Conservation (phyloP, 92 coral and sea anemone species). For the Umimayanthus kanabou region DNA sequence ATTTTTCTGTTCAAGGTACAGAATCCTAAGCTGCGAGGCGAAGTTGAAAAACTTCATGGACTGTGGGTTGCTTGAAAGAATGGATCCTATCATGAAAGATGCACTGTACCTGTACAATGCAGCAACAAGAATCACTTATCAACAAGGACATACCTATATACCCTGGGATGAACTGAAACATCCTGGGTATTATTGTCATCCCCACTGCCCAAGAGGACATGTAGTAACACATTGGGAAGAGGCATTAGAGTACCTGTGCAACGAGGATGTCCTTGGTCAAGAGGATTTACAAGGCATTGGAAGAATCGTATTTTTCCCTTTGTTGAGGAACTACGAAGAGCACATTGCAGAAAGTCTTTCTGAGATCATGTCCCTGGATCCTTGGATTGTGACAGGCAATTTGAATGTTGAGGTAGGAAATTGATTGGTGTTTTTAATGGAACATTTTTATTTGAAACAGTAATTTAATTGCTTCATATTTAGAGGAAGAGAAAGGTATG, state of each 20-base stretch:
- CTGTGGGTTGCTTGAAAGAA: slow-evolving; percentile 39
- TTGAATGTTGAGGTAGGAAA: slow-evolving; percentile 43
- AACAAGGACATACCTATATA: slow-evolving; percentile 61
- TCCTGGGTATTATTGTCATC: slow-evolving; percentile 6
- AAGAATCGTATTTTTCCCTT: slow-evolving; percentile 45
- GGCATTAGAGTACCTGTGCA: slow-evolving; percentile 42
- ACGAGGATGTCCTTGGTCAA: slow-evolving; percentile 31
- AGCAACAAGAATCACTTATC: slow-evolving; percentile 29
- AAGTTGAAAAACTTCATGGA: slow-evolving; percentile 48
- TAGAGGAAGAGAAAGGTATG: too few relatives aligned
- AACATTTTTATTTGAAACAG: neutral
- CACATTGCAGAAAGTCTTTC: slow-evolving; percentile 54
- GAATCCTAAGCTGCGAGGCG: slow-evolving; percentile 54
- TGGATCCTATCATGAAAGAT: slow-evolving; percentile 46
- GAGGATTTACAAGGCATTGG: slow-evolving; percentile 31
- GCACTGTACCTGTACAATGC: slow-evolving; percentile 69
- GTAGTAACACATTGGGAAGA: slow-evolving; percentile 37
- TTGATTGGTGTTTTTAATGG: too few relatives aligned
- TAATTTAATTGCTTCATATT: neutral
- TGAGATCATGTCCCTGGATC: slow-evolving; percentile 33
- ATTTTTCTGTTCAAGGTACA: slow-evolving; percentile 3
- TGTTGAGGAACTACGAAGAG: slow-evolving; percentile 49
- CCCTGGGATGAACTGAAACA: slow-evolving; percentile 29
- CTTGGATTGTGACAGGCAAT: slow-evolving; percentile 44
- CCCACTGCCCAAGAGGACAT: slow-evolving; percentile 39